phyloP scores from a whole-genome alignment of 2,888 invertebrate genomes.

The Drosophila mulleri region DNA sequence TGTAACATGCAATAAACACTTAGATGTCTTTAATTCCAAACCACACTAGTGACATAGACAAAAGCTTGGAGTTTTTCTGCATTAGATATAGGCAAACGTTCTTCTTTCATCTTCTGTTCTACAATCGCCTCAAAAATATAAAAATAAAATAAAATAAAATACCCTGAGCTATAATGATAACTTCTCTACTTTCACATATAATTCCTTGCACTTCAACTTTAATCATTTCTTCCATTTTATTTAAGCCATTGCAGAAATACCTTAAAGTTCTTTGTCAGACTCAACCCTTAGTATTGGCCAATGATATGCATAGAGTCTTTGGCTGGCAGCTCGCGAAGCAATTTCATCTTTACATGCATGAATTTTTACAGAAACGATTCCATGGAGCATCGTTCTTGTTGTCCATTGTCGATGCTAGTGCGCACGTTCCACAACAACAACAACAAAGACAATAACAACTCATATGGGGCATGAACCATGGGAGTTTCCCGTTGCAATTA shows the following conservation, averaged over 20 bases:
- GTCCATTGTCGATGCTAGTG: constrained; percentile 58
- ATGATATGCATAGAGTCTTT: constrained; percentile 46
- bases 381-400: constrained; percentile 63
- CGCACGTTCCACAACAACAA: constrained; percentile 61
- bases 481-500: constrained; percentile 73
- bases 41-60: neutral
- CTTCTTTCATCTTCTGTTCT: constrained; percentile 11
- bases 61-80: constrained; percentile 16
- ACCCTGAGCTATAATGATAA: constrained; percentile 69
- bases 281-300: constrained; percentile 19
- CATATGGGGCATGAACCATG: constrained; percentile 72
- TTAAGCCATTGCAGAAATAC: neutral
- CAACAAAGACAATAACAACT: constrained; percentile 45
- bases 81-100: neutral
- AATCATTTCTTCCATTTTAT: neutral
- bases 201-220: neutral
- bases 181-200: constrained; percentile 26
- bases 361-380: constrained; percentile 69
- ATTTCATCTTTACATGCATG: constrained; percentile 69
- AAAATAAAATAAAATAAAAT: constrained; percentile 61
- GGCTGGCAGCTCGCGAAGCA: constrained; percentile 41
- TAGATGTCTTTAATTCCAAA: neutral
- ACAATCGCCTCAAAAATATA: constrained; percentile 42
- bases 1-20: too few relatives aligned
- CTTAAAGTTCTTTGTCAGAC: constrained; percentile 10